phyloP scores from a whole-genome alignment of 2,888 invertebrate genomes.

The Dryomyza anilis region DNA sequence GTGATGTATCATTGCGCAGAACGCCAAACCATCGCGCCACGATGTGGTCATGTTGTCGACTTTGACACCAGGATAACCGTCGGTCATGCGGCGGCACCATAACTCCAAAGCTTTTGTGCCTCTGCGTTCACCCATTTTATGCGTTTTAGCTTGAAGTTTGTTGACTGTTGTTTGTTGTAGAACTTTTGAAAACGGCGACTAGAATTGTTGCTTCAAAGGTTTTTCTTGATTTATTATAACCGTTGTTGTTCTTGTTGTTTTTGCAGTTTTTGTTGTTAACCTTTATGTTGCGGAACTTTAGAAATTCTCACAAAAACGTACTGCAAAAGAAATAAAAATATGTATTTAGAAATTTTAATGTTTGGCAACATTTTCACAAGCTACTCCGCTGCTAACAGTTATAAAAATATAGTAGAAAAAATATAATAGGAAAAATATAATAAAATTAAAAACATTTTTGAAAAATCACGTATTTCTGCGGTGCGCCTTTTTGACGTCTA shows the following conservation, averaged over 20 bases:
- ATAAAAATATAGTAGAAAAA: too few relatives aligned
- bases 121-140: constrained; percentile 82
- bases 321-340: too few relatives aligned
- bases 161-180: not conserved
- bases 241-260: too few relatives aligned
- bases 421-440: too few relatives aligned
- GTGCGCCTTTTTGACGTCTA: constrained; percentile 23
- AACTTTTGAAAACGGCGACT: too few relatives aligned
- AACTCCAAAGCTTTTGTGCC: constrained; percentile 90
- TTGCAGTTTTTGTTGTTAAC: too few relatives aligned
- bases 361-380: too few relatives aligned
- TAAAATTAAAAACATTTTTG: not conserved
- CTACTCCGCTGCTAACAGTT: too few relatives aligned
- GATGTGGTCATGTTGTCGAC: constrained; percentile 95
- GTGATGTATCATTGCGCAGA: constrained; percentile 95
- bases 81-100: constrained; percentile 90
- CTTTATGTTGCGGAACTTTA: too few relatives aligned
- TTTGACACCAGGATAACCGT: constrained; percentile 87
- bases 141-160: too few relatives aligned
- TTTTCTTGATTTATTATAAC: not conserved
- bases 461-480: constrained; percentile 19
- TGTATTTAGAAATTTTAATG: too few relatives aligned
- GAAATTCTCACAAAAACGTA: too few relatives aligned
- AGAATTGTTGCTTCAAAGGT: not conserved
- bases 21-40: constrained; percentile 93